Conservation (phyloP, 2,888 invertebrate species). For the Agrochola litura region DNA sequence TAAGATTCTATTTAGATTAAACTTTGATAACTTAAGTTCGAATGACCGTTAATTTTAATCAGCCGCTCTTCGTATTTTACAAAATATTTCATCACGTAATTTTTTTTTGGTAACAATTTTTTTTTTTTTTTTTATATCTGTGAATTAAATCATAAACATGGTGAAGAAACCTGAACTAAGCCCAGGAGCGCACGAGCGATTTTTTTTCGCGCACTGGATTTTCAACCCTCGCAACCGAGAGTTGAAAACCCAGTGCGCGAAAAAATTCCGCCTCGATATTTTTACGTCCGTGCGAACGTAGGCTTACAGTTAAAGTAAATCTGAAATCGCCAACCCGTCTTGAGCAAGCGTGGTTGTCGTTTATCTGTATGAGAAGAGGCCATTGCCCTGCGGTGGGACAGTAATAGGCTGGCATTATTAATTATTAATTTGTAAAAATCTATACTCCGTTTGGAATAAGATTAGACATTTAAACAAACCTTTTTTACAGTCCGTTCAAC, state of each 20-base stretch:
- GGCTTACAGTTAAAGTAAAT: background rate
- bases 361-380: background rate
- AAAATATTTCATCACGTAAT: background rate
- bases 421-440: background rate
- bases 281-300: too few relatives aligned
- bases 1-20: conserved; percentile 35
- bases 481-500: too few relatives aligned
- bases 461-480: too few relatives aligned
- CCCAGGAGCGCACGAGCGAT: too few relatives aligned
- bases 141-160: background rate
- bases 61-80: background rate
- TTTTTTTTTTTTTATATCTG: background rate
- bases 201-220: too few relatives aligned
- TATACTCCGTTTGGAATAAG: too few relatives aligned
- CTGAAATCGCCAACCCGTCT: background rate
- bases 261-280: too few relatives aligned
- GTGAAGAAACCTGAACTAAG: background rate
- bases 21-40: conserved; percentile 16
- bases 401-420: background rate
- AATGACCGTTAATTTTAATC: background rate
- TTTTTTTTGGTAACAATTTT: background rate
- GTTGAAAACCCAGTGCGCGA: too few relatives aligned
- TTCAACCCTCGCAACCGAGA: too few relatives aligned
- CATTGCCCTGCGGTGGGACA: too few relatives aligned
- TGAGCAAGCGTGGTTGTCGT: background rate